Evolutionary conservation across 2,888 invertebrate genomes (phyloP), one percentile per base, ranked within the genome.

Genomic region (Volucella inflata): DNA sequence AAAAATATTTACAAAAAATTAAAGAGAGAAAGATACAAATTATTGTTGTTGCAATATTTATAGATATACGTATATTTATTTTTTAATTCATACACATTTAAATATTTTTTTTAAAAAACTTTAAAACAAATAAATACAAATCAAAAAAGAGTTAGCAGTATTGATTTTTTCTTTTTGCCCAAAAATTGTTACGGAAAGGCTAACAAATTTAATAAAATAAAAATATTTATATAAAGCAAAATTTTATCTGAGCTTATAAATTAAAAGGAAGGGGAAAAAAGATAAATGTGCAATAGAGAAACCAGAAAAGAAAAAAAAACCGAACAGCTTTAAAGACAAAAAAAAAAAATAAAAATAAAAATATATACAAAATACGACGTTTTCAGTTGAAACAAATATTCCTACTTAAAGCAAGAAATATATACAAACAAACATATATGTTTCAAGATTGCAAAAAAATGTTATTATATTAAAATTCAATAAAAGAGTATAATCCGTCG

Each of bases 21-120:
- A 68, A 68, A 77, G 72, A 80, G 76, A 80, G 84, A 85, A 75
- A 57, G 80, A 85, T 71, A 85, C 71, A 80, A 81, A 77, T 72
- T 62, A 81, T 77, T 81, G 76, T 85, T 85, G 81, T 81, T 85
- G 76, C 85, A 81, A 85, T 81, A 85, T 85, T 81, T 81, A 85
- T 80, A 85, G 67, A 85, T 64, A 71, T 48, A 80, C 72, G 77
- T 67, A 62, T 81, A 85, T 81, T 81, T 72, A 76, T 80, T 80
- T 77, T 79, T 76, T 59, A 46, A 72, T 76, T 76, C 67, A 68
- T 42, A 51, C 40, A 46, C 36, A 67, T 60, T 30, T 36, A 44
- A 55, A 59, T 72, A 79, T 72, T 59, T 80, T 68, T 78, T 72
- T 55, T n/a, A n/a, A 67, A 46, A 71, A 44, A 46, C 11, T 30